Evolutionary conservation across 1,140 invertebrate genomes (phyloP).

Genomic region (Pissodes strobi): DNA sequence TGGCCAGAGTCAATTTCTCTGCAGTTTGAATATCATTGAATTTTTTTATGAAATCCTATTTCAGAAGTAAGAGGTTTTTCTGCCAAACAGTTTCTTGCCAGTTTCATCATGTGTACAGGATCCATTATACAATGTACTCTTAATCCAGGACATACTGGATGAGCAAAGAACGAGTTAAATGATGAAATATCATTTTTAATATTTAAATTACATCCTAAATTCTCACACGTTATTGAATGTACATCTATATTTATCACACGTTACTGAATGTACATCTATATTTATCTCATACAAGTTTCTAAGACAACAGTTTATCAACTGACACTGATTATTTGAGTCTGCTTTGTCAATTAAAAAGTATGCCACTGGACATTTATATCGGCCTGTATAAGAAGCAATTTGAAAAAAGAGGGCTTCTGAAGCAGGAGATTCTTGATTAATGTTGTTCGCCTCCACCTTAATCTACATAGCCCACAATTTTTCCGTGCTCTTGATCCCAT

Average conservation of each 20-base stretch:
- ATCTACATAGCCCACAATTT: slow-evolving; percentile 40
- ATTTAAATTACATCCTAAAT: slow-evolving; percentile 37
- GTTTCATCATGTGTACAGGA: too few relatives aligned
- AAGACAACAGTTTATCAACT: slow-evolving; percentile 33
- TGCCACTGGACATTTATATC: slow-evolving; percentile 36
- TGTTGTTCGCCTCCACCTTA: slow-evolving; percentile 34
- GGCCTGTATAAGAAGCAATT: too few relatives aligned
- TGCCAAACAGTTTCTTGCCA: too few relatives aligned
- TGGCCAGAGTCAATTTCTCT: slow-evolving; percentile 42
- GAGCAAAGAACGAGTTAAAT: slow-evolving; percentile 15
- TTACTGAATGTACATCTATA: slow-evolving; percentile 39
- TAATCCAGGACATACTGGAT: slow-evolving; percentile 25
- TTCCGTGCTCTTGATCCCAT: slow-evolving; percentile 37
- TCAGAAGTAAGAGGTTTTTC: too few relatives aligned
- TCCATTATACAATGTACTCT: too few relatives aligned
- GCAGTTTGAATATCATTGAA: slow-evolving; percentile 40
- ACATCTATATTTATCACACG: slow-evolving; percentile 36
- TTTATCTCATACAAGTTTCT: slow-evolving; percentile 31
- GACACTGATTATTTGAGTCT: slow-evolving; percentile 24
- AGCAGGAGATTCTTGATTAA: slow-evolving; percentile 37
- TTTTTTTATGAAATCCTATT: slow-evolving; percentile 39
- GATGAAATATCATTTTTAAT: background rate
- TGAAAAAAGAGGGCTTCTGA: slow-evolving; percentile 40
- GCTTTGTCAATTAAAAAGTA: slow-evolving; percentile 44
- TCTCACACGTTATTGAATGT: slow-evolving; percentile 35